phyloP scores from a whole-genome alignment of 1,140 invertebrate genomes.

The Brachionus sp. region DNA sequence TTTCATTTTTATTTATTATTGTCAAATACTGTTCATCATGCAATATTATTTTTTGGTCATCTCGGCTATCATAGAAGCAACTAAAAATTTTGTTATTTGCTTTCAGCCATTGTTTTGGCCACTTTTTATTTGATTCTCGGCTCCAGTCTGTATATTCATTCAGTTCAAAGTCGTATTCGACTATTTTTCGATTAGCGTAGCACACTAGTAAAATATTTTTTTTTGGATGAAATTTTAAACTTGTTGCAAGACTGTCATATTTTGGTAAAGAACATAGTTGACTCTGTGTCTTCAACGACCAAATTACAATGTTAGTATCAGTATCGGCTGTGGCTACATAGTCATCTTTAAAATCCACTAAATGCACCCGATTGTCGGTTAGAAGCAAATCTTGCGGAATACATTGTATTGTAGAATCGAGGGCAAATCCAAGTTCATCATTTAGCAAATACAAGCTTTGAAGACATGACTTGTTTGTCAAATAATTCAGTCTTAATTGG shows the following conservation, averaged over 20 bases:
- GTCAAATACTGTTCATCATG: conserved; percentile 42
- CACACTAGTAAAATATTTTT: conserved; percentile 1
- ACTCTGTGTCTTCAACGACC: conserved; percentile 26
- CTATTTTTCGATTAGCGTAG: conserved; percentile 11
- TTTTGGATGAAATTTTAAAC: conserved; percentile 21
- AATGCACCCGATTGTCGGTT: conserved; percentile 28
- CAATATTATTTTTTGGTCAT: neutral
- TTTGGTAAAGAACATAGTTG: neutral
- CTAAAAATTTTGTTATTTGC: neutral
- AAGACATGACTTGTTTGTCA: conserved; percentile 35
- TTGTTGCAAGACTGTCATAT: neutral
- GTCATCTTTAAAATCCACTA: conserved; percentile 30
- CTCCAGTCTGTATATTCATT: conserved; percentile 29
- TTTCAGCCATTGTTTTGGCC: conserved; percentile 33
- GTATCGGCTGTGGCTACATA: conserved; percentile 21
- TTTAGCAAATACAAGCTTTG: conserved; percentile 14
- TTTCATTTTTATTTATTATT: conserved; percentile 25
- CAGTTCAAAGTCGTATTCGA: conserved; percentile 29
- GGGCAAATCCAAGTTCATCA: conserved; percentile 19
- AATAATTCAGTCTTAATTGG: conserved; percentile 16
- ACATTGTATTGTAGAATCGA: conserved; percentile 34
- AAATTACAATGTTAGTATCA: conserved; percentile 21
- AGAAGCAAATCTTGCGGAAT: conserved; percentile 8
- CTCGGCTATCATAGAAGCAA: conserved; percentile 2
- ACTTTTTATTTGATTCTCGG: neutral